Percentiles rank a stretch among this genome's conserved stretches.
These are phyloP conservation scores for Exaiptasia diaphana DNA, from an alignment of 64 coral and sea anemone genomes.

Conservation along the genomic window DNA sequence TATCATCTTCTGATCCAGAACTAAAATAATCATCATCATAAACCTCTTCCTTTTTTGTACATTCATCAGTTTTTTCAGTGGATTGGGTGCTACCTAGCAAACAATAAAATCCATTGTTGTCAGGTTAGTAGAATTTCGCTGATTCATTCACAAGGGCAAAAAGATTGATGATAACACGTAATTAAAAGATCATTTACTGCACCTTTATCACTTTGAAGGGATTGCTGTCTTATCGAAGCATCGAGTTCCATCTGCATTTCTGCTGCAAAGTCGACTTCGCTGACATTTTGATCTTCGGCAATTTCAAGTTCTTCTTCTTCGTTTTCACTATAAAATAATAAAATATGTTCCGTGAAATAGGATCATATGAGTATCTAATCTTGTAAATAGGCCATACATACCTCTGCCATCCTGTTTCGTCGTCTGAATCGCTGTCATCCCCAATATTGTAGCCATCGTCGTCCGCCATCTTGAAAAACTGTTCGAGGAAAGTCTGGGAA, in stretches of 20 bases:
- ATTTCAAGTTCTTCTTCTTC: conserved; percentile 5
- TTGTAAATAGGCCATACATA: too few relatives aligned
- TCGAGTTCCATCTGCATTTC: conserved; percentile 69
- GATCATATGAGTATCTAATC: too few relatives aligned
- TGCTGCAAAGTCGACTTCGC: conserved; percentile 71
- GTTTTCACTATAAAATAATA: too few relatives aligned
- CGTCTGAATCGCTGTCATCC: conserved; percentile 74
- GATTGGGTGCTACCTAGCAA: too few relatives aligned
- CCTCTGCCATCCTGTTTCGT: conserved; percentile 48
- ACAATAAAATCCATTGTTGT: too few relatives aligned
- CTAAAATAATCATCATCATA: conserved; percentile 97
- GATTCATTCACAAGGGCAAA: too few relatives aligned
- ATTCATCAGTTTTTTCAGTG: neutral
- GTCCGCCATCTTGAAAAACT: conserved; percentile 1
- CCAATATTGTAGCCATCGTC: conserved; percentile 70
- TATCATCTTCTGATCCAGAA: conserved; percentile 92
- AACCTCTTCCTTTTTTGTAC: neutral
- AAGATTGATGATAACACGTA: too few relatives aligned
- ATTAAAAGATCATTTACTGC: too few relatives aligned
- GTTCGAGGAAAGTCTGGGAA: neutral
- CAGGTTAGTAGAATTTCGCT: too few relatives aligned
- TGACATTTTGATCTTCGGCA: neutral
- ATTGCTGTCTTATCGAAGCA: neutral
- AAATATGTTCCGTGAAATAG: too few relatives aligned
- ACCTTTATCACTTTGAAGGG: neutral